Percentiles rank a stretch among this genome's conserved stretches.
Evolutionary conservation across 2,888 invertebrate genomes (phyloP).

Genomic region (Therioaphis trifolii): DNA sequence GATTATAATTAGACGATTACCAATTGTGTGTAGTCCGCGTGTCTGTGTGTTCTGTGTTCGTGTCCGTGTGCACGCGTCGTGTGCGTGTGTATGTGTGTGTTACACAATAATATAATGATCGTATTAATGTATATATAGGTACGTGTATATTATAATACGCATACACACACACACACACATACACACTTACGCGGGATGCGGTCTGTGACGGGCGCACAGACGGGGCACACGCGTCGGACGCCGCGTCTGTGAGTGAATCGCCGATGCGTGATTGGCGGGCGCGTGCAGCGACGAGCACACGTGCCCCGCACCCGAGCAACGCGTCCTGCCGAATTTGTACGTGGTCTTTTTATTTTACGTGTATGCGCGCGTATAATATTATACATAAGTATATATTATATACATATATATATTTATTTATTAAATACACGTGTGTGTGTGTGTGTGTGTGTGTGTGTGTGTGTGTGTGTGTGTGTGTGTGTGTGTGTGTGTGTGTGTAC

Average conservation of each 20-base stretch:
- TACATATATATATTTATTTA: neutral
- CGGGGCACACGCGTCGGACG: constrained; percentile 43
- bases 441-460: neutral
- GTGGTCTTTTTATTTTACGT: constrained; percentile 17
- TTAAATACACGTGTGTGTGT: neutral
- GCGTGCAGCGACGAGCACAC: constrained; percentile 48
- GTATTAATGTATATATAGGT: constrained; percentile 17
- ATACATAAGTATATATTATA: neutral
- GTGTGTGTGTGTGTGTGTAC: too few species aligned
- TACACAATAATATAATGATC: constrained; percentile 7
- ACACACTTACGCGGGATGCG: constrained; percentile 4
- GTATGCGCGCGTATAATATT: too few species aligned
- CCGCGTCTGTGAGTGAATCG: constrained; percentile 1
- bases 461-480: neutral
- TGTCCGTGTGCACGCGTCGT: too few species aligned
- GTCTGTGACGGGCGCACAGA: constrained; percentile 18
- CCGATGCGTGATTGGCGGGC: constrained; percentile 53
- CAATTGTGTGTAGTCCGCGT: too few species aligned
- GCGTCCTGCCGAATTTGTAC: constrained; percentile 45
- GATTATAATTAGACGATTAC: constrained; percentile 30
- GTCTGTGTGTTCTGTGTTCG: too few species aligned
- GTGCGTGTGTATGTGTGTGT: too few species aligned
- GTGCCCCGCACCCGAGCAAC: constrained; percentile 19
- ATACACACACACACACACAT: neutral
- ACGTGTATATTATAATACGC: too few species aligned